Conservation (phyloP, 2,113 vertebrate genomes). For the Brienomyrus brachyistius region DNA sequence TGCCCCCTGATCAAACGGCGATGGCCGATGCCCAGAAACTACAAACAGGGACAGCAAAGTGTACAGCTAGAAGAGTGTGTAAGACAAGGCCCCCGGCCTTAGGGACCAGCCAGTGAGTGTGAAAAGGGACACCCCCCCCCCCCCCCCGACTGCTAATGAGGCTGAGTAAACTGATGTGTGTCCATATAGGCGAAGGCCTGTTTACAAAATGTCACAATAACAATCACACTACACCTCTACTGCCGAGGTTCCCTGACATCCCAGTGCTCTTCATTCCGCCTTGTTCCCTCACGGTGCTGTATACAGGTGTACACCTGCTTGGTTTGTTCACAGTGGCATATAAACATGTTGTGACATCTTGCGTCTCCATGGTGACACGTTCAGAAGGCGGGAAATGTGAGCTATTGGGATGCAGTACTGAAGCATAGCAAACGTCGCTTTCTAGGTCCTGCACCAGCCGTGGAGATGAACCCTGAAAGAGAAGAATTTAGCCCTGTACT, state of each 20-base stretch:
- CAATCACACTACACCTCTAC: no score
- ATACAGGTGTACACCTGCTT: not conserved
- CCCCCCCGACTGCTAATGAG: no score
- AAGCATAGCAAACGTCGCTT: not conserved
- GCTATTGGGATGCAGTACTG: not conserved
- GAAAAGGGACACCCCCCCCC: no score
- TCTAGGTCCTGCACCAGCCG: not conserved
- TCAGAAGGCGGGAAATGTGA: not conserved
- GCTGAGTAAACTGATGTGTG: no score
- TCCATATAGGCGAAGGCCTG: no score
- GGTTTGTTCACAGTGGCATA: not conserved
- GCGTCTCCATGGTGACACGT: not conserved
- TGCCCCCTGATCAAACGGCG: not conserved
- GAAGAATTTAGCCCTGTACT: not conserved
- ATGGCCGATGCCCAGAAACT: not conserved
- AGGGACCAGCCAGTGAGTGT: not conserved
- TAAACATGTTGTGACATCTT: not conserved
- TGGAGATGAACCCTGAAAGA: not conserved
- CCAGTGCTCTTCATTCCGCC: not conserved
- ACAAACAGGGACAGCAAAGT: not conserved
- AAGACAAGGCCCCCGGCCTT: not conserved
- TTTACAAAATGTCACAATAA: no score
- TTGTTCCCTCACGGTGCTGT: not conserved
- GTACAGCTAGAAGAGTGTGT: not conserved
- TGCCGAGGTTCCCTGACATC: no score